These are phyloP conservation scores for Tadarida brasiliensis DNA, from an alignment of 2,797 vertebrate genomes.

Conservation along the genomic window DNA sequence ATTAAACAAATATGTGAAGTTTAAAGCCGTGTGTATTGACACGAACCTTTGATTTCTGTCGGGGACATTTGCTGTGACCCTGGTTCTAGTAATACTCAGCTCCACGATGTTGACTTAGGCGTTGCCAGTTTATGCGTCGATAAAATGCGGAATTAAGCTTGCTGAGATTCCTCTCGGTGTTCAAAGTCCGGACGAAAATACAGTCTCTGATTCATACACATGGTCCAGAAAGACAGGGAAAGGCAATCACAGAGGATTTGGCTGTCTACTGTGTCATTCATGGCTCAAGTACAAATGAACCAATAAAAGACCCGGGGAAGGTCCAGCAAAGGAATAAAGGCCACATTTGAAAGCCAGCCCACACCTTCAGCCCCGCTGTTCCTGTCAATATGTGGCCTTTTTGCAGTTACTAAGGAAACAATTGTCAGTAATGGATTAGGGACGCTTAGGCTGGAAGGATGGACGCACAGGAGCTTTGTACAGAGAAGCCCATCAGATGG, in stretches of 20 bases:
- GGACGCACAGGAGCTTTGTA: slow-evolving; percentile 49
- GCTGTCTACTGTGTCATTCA: neutral
- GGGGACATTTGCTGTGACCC: neutral
- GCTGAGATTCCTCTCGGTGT: too few relatives aligned
- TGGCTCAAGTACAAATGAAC: neutral
- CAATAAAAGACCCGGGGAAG: neutral
- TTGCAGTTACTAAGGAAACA: slow-evolving; percentile 82
- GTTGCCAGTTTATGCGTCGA: neutral
- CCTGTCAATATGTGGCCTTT: neutral
- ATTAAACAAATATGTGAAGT: neutral
- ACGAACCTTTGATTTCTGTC: neutral
- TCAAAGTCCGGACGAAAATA: neutral
- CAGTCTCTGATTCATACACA: neutral
- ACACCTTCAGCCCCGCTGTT: neutral
- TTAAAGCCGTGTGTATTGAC: neutral
- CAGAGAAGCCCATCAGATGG: neutral
- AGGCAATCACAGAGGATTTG: neutral
- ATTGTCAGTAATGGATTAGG: slow-evolving; percentile 54
- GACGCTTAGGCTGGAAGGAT: neutral
- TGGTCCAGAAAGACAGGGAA: neutral
- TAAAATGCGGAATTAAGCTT: neutral
- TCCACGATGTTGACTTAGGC: neutral
- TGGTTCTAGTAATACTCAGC: neutral
- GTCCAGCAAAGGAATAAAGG: slow-evolving; percentile 24
- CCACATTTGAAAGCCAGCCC: neutral